phyloP scores from a whole-genome alignment of 1,140 invertebrate genomes.

The Diprion similis region DNA sequence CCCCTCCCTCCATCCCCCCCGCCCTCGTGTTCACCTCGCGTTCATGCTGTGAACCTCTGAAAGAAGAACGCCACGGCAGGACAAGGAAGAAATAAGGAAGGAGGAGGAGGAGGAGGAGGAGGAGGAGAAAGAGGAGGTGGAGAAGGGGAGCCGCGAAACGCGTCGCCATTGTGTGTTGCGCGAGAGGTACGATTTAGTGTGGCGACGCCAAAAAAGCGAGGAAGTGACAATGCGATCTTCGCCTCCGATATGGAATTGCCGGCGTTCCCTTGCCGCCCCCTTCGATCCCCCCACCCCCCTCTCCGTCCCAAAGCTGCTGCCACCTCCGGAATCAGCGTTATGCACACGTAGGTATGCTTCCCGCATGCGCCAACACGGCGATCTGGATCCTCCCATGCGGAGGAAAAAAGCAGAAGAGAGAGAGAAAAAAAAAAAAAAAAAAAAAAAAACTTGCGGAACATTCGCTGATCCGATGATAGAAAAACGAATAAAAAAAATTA shows the following conservation, averaged over 20 bases:
- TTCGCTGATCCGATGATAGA: too few species aligned
- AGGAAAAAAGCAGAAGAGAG: background rate
- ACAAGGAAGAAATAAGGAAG: background rate
- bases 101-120: background rate
- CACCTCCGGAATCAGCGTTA: background rate
- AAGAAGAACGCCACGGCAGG: background rate
- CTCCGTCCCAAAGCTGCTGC: too few species aligned
- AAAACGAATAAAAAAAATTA: too few species aligned
- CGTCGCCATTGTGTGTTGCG: background rate
- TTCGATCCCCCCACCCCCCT: background rate
- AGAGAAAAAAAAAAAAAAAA: background rate
- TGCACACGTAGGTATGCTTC: too few species aligned
- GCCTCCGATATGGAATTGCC: constrained; percentile 6
- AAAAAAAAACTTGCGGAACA: too few species aligned
- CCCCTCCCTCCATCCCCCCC: too few species aligned
- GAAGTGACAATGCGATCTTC: constrained; percentile 5
- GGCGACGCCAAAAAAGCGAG: background rate
- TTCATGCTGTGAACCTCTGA: too few species aligned
- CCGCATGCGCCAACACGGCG: too few species aligned
- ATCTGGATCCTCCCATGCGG: too few species aligned
- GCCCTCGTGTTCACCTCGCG: too few species aligned
- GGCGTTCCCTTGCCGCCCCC: background rate
- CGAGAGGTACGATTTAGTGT: background rate
- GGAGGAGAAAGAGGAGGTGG: background rate
- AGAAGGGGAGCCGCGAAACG: background rate